Evolutionary conservation across 2,888 invertebrate species (phyloP), one percentile per base, ranked within the genome.

Genomic region (Agonopterix subpropinquella): DNA sequence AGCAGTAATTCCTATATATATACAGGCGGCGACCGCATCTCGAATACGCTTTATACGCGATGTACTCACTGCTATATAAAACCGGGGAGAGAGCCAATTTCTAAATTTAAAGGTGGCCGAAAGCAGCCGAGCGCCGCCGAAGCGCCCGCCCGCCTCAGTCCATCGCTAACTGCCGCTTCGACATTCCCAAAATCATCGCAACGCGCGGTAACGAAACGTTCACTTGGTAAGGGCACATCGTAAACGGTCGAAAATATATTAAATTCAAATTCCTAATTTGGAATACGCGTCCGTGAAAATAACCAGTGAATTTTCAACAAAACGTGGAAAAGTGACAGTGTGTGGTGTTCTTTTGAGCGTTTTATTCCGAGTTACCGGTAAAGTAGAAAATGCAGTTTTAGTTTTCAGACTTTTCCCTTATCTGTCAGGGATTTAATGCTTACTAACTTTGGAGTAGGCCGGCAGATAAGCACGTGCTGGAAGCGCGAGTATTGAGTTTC

Each of bases 41-140:
- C 80, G 78, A 75, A 84, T 82, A 85, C 79, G 84, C 75, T 86
- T 87, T 87, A 88, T 86, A 87, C 78, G 70, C 68, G 81, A 86
- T 86, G 86, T 86, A 87, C 86, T 87, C 87, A 87, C 85, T 81
- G 78, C 87, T 88, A 88, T 86, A 87, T 87, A 85, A 87, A 87
- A 86, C 88, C 86, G 88, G 90, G 90, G 89, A 86, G 84, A 87
- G 86, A 89, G 91, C 91, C 91, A 91, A 91, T 86, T 88, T 90
- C 91, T 91, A 90, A 90, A 88, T 89, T 87, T 91, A 90, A 89
- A 80, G 79, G 70, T 72, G 70, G 70, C 77, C 84, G 82, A 88
- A 77, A 69, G 75, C 70, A 75, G 63, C 83, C 87, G 86, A 85
- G 67, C 66, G 70, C 70, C 58, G 54, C 74, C 85, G 86, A 84